Evolutionary conservation across 2,888 invertebrate genomes (phyloP).

Genomic region (Andrena minutula): DNA sequence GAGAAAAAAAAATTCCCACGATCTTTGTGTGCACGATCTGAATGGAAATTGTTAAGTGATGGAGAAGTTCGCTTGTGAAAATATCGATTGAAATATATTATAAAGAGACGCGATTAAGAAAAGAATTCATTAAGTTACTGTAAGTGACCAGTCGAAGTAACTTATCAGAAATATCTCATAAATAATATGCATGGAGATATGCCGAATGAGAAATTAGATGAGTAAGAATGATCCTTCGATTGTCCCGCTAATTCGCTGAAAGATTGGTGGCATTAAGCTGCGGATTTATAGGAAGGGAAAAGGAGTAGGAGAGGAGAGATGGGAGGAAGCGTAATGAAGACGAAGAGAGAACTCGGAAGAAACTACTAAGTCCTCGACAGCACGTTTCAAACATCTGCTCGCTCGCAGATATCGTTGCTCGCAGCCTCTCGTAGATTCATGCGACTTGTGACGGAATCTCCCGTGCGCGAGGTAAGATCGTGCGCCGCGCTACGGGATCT

Average conservation of each 20-base stretch:
- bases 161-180: too few relatives aligned
- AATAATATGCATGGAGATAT: not conserved
- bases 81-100: not conserved
- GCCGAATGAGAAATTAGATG: not conserved
- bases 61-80: not conserved
- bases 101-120: too few relatives aligned
- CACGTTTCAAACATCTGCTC: slow-evolving; percentile 78
- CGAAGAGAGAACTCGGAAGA: slow-evolving; percentile 63
- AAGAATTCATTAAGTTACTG: too few relatives aligned
- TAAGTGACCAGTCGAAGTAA: too few relatives aligned
- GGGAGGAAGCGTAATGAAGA: slow-evolving; percentile 44
- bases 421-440: slow-evolving; percentile 64
- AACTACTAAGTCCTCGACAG: slow-evolving; percentile 78
- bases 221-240: not conserved
- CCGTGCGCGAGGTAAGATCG: slow-evolving; percentile 56
- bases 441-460: slow-evolving; percentile 52
- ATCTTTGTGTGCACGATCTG: not conserved
- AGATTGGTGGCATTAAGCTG: slow-evolving; percentile 3
- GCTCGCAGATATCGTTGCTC: slow-evolving; percentile 71
- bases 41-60: not conserved
- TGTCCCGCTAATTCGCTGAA: slow-evolving; percentile 4
- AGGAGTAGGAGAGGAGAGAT: slow-evolving; percentile 5
- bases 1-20: slow-evolving; percentile 13
- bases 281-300: not conserved
- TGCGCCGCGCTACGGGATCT: slow-evolving; percentile 20